A percentile compares a stretch with the other conserved stretches of the same genome.
These are phyloP conservation scores for Gadus macrocephalus DNA, from an alignment of 2,113 vertebrate species.

Conservation along the genomic window DNA sequence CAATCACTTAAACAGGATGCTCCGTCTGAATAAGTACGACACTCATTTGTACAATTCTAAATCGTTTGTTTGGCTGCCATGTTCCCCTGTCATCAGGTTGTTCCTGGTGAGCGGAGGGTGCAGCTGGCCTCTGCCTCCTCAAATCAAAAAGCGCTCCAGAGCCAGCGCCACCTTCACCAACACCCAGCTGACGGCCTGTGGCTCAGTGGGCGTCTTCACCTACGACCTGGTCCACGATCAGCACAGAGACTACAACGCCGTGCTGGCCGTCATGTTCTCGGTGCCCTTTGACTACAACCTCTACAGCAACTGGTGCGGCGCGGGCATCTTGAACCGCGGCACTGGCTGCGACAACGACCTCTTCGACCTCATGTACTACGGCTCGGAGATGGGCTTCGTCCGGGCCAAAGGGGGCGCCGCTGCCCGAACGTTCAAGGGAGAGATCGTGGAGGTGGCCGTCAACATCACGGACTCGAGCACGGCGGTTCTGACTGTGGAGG, in stretches of 20 bases:
- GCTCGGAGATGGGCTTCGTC: conserved; percentile 39
- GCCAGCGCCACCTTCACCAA: conserved; percentile 45
- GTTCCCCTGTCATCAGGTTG: conserved; percentile 22
- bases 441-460: conserved; percentile 38
- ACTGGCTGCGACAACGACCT: conserved; percentile 45
- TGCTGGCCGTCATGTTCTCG: conserved; percentile 56
- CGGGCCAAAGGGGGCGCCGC: conserved; percentile 53
- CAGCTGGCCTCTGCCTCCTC: conserved; percentile 44
- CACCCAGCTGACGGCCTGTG: conserved; percentile 26
- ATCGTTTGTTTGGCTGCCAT: too few species aligned
- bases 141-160: conserved; percentile 34
- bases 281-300: conserved; percentile 54
- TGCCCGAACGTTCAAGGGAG: conserved; percentile 38
- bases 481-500: conserved; percentile 41
- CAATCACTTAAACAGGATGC: too few species aligned
- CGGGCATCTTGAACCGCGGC: conserved; percentile 44
- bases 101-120: conserved; percentile 50
- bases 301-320: conserved; percentile 56
- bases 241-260: conserved; percentile 44
- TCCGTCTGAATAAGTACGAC: too few species aligned
- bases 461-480: conserved; percentile 53
- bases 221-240: conserved; percentile 49
- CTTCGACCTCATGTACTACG: conserved; percentile 51
- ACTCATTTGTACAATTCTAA: too few species aligned
- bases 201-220: conserved; percentile 53